Evolutionary conservation across 2,888 invertebrate species (phyloP).

Genomic region (Tetragnatha montana): DNA sequence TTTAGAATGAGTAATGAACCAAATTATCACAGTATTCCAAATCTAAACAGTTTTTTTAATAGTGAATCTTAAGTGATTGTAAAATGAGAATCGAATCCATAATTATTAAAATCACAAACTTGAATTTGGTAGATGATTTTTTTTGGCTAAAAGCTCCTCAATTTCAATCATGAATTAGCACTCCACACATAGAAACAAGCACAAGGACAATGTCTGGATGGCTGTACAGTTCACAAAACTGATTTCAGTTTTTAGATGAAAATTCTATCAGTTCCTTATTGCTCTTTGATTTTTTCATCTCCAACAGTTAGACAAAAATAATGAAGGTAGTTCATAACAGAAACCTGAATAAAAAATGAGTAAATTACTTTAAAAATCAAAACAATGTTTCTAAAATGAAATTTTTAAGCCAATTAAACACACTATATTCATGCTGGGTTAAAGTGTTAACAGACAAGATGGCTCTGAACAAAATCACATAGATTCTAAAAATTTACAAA

Average conservation of each 20-base stretch:
- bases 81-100: background rate
- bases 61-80: background rate
- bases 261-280: constrained; percentile 31
- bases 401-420: background rate
- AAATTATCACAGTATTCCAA: background rate
- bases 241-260: constrained; percentile 54
- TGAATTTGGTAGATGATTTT: constrained; percentile 1
- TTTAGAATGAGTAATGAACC: background rate
- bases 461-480: too few relatives aligned
- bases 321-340: constrained; percentile 31
- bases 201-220: constrained; percentile 57
- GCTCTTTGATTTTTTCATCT: constrained; percentile 27
- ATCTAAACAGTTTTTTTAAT: background rate
- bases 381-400: background rate
- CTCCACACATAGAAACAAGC: constrained; percentile 53
- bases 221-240: constrained; percentile 57
- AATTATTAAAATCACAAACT: constrained; percentile 1
- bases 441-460: background rate
- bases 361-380: background rate
- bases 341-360: constrained; percentile 45
- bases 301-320: constrained; percentile 27
- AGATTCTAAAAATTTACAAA: too few relatives aligned
- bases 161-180: constrained; percentile 42
- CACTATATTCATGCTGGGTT: background rate
- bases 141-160: constrained; percentile 36